Evolutionary conservation across 2,888 invertebrate genomes (phyloP).

Genomic region (Cryptus armator): DNA sequence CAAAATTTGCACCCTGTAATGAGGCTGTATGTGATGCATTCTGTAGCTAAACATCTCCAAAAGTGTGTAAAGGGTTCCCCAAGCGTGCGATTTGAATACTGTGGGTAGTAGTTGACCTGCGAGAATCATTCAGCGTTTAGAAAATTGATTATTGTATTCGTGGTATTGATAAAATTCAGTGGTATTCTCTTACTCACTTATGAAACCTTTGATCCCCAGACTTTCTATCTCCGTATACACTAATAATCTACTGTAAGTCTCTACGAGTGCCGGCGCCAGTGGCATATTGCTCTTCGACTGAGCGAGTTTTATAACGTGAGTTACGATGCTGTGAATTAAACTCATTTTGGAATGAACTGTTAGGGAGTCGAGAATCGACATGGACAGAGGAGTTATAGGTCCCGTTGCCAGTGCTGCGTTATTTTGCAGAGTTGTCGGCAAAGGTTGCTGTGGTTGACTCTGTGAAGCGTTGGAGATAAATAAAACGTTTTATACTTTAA

Average conservation of each 20-base stretch:
- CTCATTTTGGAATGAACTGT: conserved; percentile 99
- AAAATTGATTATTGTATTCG: neutral
- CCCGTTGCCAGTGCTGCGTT: conserved; percentile 86
- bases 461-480: conserved; percentile 32
- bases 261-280: conserved; percentile 96
- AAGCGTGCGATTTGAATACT: conserved; percentile 96
- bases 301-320: conserved; percentile 95
- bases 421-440: conserved; percentile 85
- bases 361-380: conserved; percentile 96
- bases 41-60: conserved; percentile 99
- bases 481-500: neutral
- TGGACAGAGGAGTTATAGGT: conserved; percentile 95
- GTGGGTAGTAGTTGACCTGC: conserved; percentile 94
- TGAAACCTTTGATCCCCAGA: conserved; percentile 97
- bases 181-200: conserved; percentile 88
- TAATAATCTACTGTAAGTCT: conserved; percentile 96
- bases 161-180: neutral
- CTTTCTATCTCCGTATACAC: conserved; percentile 99
- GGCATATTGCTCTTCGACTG: conserved; percentile 94
- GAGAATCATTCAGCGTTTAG: conserved; percentile 57
- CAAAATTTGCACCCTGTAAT: conserved; percentile 96
- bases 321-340: conserved; percentile 93
- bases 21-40: conserved; percentile 98
- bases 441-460: conserved; percentile 86
- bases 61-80: conserved; percentile 97